A percentile compares a stretch with the other conserved stretches of the same genome.
Evolutionary conservation across 2,888 invertebrate species (phyloP).

Genomic region (Cremastobaeus sp.): DNA sequence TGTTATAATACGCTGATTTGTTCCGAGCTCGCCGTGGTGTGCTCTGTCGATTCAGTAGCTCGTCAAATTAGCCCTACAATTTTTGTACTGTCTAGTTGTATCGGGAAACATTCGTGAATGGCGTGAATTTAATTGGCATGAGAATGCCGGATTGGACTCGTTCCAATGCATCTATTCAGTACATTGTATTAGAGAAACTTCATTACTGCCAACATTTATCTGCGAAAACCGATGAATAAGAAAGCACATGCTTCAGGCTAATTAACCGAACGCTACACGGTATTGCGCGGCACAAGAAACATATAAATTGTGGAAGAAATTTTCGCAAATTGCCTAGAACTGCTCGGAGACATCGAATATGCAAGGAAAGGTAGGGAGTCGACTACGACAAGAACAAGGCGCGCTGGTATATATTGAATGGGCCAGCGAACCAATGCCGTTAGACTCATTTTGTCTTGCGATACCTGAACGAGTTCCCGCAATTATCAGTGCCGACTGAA

Average conservation of each 20-base stretch:
- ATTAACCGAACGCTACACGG: too few relatives aligned
- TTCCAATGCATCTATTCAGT: constrained; percentile 24
- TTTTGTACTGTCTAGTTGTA: constrained; percentile 1
- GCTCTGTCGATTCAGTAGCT: not conserved
- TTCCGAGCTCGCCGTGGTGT: not conserved
- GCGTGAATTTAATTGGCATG: constrained; percentile 47
- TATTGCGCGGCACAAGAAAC: too few relatives aligned
- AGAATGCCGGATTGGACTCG: constrained; percentile 32
- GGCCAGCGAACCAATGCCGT: constrained; percentile 43
- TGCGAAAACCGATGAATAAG: constrained; percentile 31
- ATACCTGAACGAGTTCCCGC: too few relatives aligned
- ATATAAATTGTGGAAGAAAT: too few relatives aligned
- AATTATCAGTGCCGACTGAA: too few relatives aligned
- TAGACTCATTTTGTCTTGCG: constrained; percentile 73
- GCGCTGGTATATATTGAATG: too few relatives aligned
- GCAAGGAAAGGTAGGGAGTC: too few relatives aligned
- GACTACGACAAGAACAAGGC: too few relatives aligned
- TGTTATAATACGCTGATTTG: constrained; percentile 2
- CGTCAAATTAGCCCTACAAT: constrained; percentile 37
- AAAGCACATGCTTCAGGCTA: constrained; percentile 16
- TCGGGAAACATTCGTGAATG: not conserved
- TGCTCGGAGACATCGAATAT: too few relatives aligned
- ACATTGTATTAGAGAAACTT: not conserved
- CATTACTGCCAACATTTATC: constrained; percentile 16
- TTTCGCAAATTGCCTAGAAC: too few relatives aligned